phyloP scores from a whole-genome alignment of 92 coral and sea anemone species.

The Paramuricea clavata region DNA sequence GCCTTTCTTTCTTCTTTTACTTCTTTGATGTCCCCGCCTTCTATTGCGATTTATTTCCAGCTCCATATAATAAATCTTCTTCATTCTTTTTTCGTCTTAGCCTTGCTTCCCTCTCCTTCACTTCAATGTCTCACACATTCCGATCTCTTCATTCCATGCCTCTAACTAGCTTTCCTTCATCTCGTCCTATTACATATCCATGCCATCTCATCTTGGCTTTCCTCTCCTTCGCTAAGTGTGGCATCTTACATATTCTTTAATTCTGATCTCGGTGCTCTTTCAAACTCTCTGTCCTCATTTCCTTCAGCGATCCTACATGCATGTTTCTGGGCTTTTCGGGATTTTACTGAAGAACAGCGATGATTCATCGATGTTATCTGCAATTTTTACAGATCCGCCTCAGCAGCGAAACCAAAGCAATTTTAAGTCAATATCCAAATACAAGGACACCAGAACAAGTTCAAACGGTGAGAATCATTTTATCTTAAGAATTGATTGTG shows the following conservation, averaged over 20 bases:
- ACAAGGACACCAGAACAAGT: constrained; percentile 87
- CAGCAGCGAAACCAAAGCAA: constrained; percentile 88
- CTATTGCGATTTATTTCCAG: no score
- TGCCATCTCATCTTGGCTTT: no score
- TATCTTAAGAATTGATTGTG: no score
- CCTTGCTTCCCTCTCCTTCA: no score
- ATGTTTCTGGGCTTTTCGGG: background rate
- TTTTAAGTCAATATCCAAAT: constrained; percentile 74
- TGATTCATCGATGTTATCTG: background rate
- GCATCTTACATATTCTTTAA: no score
- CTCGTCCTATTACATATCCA: no score
- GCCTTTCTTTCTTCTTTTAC: background rate
- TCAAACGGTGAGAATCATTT: constrained; percentile 76
- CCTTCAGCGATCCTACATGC: background rate
- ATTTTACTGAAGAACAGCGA: background rate
- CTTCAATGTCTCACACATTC: no score
- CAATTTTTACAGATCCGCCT: constrained; percentile 70
- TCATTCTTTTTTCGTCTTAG: no score
- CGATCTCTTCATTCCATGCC: no score
- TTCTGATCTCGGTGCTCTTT: background rate
- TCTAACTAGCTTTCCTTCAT: no score
- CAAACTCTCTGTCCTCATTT: background rate
- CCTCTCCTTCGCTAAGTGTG: no score
- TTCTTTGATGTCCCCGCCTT: background rate
- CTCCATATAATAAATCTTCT: background rate